Base-by-base conservation (phyloP, 2,888 invertebrate species). In the Eremobia ochroleuca region DNA sequence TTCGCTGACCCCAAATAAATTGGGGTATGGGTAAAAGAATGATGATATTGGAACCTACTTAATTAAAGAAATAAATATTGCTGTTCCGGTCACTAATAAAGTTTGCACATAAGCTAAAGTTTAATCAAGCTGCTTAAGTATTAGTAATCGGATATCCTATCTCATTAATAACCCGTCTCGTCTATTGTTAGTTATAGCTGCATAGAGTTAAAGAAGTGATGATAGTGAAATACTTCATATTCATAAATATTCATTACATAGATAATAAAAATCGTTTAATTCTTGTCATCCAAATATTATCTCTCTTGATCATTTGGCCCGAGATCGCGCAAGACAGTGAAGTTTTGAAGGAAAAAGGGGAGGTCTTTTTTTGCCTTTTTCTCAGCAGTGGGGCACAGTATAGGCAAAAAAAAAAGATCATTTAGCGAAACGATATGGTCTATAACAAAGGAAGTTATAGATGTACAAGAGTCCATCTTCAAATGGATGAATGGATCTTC, bases 91-190 rank as follows among this genome's bases (percentile, higher is more conserved):
- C 43, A 46, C 28, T 73, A 59, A 73, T 71, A 70, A 73, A 55
- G 25, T 81, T 81, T 46, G 67, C 71, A 72, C 64, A 72, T 69
- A 25, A 61, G 64, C 49, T 34, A 61, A 72, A 40, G 34, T 73
- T 75, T 75, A 62, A 55, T 75, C 40, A 72, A 69, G 25, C 28
- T 49, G 13, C 25, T 61, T 55, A 58, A 28, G 34, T 67, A 68
- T 69, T 55, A 46, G 82, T 78, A 75, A 78, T 72, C 58, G 6
- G 72, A 75, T 70, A 82, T 72, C 18, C 34, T 34, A 73, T 59
- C 28, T 77, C n/a, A 34, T n/a, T 18, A 34, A 31, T 25, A 67
- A 34, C 5, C 49, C 6, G 34, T n/a, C 49, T 68, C n/a, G 52
- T n/a, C 6, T 52, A 34, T 34, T 18, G 18, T 3, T 68, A 49